phyloP scores from a whole-genome alignment of 2,113 vertebrate species.

The Loxodonta africana region DNA sequence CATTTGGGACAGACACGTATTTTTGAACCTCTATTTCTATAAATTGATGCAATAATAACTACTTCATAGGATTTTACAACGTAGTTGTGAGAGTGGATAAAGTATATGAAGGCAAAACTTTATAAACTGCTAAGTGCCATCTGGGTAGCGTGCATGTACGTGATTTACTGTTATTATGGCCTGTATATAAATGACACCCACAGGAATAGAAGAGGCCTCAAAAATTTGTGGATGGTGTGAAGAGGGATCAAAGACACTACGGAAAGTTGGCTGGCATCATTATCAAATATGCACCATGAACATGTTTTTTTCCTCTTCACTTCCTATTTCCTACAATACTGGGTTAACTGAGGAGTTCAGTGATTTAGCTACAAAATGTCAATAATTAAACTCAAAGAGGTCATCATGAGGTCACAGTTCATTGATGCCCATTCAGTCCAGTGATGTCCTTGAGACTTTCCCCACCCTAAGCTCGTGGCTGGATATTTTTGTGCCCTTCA shows the following conservation, averaged over 20 bases:
- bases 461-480: background rate
- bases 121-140: background rate
- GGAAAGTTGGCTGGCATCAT: background rate
- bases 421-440: background rate
- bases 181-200: background rate
- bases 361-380: background rate
- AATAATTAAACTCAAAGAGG: background rate
- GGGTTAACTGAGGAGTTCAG: background rate
- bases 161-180: background rate
- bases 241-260: background rate
- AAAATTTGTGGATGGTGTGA: background rate
- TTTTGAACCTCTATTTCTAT: conserved; percentile 27
- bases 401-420: background rate
- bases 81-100: background rate
- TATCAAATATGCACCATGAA: background rate
- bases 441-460: background rate
- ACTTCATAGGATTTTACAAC: background rate
- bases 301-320: background rate
- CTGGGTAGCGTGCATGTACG: background rate
- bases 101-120: background rate
- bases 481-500: background rate
- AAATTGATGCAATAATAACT: background rate
- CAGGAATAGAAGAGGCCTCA: background rate
- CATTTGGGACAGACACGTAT: background rate
- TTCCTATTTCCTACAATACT: background rate